phyloP scores from a whole-genome alignment of 2,888 invertebrate genomes.

The Phortica okadai region DNA sequence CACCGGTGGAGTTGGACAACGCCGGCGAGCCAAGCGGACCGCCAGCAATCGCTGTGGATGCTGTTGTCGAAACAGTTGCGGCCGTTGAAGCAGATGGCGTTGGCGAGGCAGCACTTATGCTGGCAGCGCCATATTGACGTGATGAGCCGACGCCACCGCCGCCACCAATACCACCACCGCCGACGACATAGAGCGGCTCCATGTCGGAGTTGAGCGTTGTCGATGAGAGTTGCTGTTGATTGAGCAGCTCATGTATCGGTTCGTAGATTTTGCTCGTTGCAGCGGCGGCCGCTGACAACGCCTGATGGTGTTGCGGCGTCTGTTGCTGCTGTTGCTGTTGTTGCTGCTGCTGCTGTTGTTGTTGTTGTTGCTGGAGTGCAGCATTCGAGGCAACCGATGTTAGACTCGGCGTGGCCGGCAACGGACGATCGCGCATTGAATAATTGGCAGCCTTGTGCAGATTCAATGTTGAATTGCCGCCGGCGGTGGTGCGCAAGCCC shows the following conservation, averaged over 20 bases:
- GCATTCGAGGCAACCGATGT: constrained; percentile 62
- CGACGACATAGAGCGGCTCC: constrained; percentile 73
- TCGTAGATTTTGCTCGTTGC: constrained; percentile 73
- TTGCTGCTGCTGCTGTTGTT: constrained; percentile 72
- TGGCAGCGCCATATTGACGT: constrained; percentile 49
- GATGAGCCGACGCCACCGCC: constrained; percentile 43
- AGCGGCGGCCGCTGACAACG: constrained; percentile 56
- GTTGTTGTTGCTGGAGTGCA: constrained; percentile 65
- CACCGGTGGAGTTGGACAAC: background rate
- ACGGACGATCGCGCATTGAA: constrained; percentile 81
- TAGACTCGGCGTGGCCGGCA: constrained; percentile 81
- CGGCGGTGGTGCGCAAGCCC: constrained; percentile 89
- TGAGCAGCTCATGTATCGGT: constrained; percentile 74
- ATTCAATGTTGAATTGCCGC: constrained; percentile 88
- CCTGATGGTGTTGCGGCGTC: constrained; percentile 53
- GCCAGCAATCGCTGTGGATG: constrained; percentile 7
- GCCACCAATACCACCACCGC: constrained; percentile 68
- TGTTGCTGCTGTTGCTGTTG: constrained; percentile 56
- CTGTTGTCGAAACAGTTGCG: constrained; percentile 37
- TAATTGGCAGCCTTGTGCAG: constrained; percentile 82
- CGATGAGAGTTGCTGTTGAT: constrained; percentile 53
- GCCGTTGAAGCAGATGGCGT: constrained; percentile 6
- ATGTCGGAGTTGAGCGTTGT: constrained; percentile 64
- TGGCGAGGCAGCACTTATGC: constrained; percentile 49
- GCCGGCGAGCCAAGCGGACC: background rate